Evolutionary conservation across 2,888 invertebrate species (phyloP).

Genomic region (Drosophila barbarae): DNA sequence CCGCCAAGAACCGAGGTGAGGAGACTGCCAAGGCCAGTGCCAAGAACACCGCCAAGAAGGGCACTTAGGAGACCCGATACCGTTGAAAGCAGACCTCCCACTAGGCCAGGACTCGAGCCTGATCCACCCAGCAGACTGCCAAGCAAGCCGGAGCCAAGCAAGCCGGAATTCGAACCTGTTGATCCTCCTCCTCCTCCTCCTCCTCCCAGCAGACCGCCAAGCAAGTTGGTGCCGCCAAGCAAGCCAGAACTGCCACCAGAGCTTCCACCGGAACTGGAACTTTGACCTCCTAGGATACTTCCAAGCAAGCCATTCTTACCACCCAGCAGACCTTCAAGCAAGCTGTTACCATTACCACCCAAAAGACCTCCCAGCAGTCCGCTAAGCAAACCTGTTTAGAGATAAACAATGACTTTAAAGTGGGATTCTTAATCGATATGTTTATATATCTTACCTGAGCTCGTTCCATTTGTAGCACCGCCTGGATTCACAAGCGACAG

Average conservation of each 20-base stretch:
- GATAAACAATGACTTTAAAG: background rate
- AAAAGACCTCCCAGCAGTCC: background rate
- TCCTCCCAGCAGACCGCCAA: constrained; percentile 18
- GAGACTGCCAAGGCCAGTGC: constrained; percentile 7
- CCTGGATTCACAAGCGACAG: constrained; percentile 3
- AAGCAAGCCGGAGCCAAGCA: background rate
- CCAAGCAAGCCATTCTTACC: background rate
- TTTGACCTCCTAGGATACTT: background rate
- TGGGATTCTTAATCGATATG: no score
- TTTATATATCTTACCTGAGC: background rate
- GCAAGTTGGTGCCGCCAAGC: constrained; percentile 11
- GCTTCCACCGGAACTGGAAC: background rate
- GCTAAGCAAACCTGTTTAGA: background rate
- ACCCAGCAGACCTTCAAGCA: background rate
- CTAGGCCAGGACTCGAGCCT: background rate
- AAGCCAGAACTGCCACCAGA: background rate
- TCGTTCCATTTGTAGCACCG: background rate
- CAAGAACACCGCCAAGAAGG: constrained; percentile 4
- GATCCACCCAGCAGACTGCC: background rate
- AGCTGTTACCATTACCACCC: no score
- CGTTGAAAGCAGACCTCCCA: background rate
- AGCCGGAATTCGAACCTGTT: background rate
- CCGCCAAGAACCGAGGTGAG: background rate
- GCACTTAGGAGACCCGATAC: background rate
- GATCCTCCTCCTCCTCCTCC: constrained; percentile 10